Evolutionary conservation across 1,140 invertebrate genomes (phyloP), one percentile per base, ranked within the genome.

Genomic region (Achatina immaculata): DNA sequence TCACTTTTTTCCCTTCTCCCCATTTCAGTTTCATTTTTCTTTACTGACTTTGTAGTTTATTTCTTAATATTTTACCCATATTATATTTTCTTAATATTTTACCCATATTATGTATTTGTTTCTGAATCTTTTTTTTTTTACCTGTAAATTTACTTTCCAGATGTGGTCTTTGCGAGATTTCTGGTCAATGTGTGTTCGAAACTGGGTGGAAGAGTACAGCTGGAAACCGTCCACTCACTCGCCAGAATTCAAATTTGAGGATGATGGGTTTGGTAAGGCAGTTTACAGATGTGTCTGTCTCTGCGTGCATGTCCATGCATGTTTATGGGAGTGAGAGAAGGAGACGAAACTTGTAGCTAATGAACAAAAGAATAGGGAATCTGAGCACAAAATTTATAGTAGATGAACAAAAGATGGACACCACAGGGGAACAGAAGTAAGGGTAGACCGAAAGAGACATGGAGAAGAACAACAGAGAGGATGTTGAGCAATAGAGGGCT

Each of bases 161-260:
- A 83, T 86, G 55, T 83, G 83, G 66, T 86, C 85, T 38, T 82
- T 90, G 62, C 79, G 88, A 36, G 86, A 88, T 28, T 83, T 89
- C 66, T 88, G 85, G 86, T 83, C 82, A 7, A 69, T 80, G 1
- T 85, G 85, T 74, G 82, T 90, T 38, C 84, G 86, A 48, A 82
- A 87, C 6, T 90, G 90, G 89, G 84, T 87, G 0, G 80, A 81
- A 24, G 85, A 88, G 14, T 84, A 87, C 66, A 89, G 88, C 75
- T 90, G 89, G 89, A 81, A 58, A 16, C 84, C 83, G 38, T 85
- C 86, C n/a, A 82, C 82, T 51, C 45, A 83, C 16, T 81, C 83
- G 55, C 81, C 83, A 55, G 3, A 66, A 40, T 21, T 42, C 0
- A 42, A 40, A 28, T 65, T 74, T 21, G 24, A 28, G 24, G 68